A percentile compares a stretch with the other conserved stretches of the same genome.
Evolutionary conservation across 1,140 invertebrate genomes (phyloP).

Genomic region (Scaptomyza hsui): DNA sequence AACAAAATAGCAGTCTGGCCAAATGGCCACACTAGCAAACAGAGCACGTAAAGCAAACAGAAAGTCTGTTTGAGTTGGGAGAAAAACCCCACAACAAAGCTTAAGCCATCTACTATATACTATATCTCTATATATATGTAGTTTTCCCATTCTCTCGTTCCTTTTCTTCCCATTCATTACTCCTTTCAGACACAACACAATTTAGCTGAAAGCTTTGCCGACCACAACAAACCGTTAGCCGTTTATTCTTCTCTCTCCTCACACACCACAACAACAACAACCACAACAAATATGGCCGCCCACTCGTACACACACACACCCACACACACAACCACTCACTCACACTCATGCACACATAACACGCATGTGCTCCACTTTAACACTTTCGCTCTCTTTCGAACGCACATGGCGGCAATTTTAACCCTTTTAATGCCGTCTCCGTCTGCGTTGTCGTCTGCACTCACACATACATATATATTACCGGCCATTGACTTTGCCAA

Average conservation of each 20-base stretch:
- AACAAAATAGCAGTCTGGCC: constrained; percentile 16
- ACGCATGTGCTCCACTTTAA: constrained; percentile 83
- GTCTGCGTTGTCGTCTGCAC: constrained; percentile 71
- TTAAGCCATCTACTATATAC: constrained; percentile 14
- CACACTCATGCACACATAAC: constrained; percentile 12
- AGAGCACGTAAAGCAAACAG: constrained; percentile 40
- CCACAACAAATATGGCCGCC: constrained; percentile 68
- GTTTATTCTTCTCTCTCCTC: constrained; percentile 8
- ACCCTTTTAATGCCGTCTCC: constrained; percentile 83
- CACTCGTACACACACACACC: constrained; percentile 44
- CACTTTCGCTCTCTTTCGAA: constrained; percentile 79
- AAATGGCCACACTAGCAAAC: constrained; percentile 41
- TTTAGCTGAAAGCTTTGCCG: constrained; percentile 38
- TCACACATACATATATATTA: constrained; percentile 7
- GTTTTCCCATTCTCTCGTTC: neutral
- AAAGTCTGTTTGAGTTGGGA: neutral
- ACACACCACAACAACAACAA: constrained; percentile 11
- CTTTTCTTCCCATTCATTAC: constrained; percentile 18
- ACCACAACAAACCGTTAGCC: constrained; percentile 47
- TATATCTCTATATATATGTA: neutral
- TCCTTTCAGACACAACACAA: constrained; percentile 49
- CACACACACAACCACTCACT: constrained; percentile 19
- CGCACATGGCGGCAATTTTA: constrained; percentile 71
- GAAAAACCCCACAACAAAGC: constrained; percentile 7
- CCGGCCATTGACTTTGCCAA: constrained; percentile 65